These are phyloP conservation scores for Larimichthys crocea DNA, from an alignment of 2,113 vertebrate species.

Conservation along the genomic window DNA sequence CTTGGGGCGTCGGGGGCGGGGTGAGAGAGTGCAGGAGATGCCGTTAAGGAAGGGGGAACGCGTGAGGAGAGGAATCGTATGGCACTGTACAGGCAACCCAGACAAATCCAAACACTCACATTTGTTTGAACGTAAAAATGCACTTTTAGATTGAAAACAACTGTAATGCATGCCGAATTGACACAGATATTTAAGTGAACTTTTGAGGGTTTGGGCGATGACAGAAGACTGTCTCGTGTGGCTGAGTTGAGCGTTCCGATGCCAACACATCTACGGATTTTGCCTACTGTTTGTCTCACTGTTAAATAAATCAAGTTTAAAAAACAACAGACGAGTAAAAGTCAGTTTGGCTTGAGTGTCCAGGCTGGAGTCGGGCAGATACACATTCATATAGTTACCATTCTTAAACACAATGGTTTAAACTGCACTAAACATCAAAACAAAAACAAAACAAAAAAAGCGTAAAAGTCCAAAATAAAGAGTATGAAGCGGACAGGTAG, in stretches of 20 bases:
- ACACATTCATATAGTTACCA: slow-evolving; percentile 68
- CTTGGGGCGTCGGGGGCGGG: background rate
- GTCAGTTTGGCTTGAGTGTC: slow-evolving; percentile 61
- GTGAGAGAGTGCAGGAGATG: background rate
- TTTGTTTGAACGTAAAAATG: slow-evolving; percentile 40
- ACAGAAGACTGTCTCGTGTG: background rate
- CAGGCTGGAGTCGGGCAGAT: slow-evolving; percentile 50
- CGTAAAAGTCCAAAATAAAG: slow-evolving; percentile 36
- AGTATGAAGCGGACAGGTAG: slow-evolving; percentile 23
- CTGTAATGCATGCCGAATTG: slow-evolving; percentile 32
- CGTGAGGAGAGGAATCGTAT: slow-evolving; percentile 30
- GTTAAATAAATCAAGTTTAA: slow-evolving; percentile 34
- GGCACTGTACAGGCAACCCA: slow-evolving; percentile 70
- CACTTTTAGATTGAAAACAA: slow-evolving; percentile 46
- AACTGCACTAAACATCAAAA: slow-evolving; percentile 37
- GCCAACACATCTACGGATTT: slow-evolving; percentile 16
- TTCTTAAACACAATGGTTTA: slow-evolving; percentile 54
- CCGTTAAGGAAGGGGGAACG: background rate
- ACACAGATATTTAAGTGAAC: slow-evolving; percentile 10
- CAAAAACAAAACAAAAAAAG: background rate
- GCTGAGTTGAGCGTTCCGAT: background rate
- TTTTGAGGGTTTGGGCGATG: background rate
- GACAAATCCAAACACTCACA: slow-evolving; percentile 26
- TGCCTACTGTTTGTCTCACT: slow-evolving; percentile 6
- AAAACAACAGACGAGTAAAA: slow-evolving; percentile 34